Percentiles rank a stretch among this genome's conserved stretches.
Evolutionary conservation across 2,797 vertebrate species (phyloP).

Genomic region (Vireo griseus): DNA sequence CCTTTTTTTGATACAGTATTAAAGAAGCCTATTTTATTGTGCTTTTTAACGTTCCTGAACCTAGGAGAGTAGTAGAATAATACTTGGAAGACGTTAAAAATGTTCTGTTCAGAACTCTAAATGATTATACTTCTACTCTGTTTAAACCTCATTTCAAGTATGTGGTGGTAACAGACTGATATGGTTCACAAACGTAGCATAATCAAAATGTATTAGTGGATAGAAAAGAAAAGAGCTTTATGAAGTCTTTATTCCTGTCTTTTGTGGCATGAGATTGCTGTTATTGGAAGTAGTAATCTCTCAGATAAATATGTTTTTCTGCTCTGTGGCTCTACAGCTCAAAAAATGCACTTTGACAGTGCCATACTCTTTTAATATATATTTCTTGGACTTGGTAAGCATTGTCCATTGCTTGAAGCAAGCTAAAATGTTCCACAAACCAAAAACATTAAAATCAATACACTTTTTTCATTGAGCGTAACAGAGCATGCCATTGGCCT

Average conservation of each 20-base stretch:
- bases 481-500: not conserved
- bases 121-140: not conserved
- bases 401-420: not conserved
- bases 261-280: not conserved
- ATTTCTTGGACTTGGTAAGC: slow-evolving; percentile 2
- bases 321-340: not conserved
- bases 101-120: not conserved
- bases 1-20: not conserved
- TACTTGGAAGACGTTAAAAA: not conserved
- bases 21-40: not conserved
- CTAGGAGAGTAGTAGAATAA: not conserved
- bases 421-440: slow-evolving; percentile 11
- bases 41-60: not conserved
- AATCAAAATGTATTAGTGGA: not conserved
- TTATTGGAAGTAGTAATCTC: not conserved
- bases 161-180: not conserved
- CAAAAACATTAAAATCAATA: slow-evolving; percentile 49
- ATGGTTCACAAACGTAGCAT: accelerated
- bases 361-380: not conserved
- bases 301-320: slow-evolving; percentile 5
- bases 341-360: not conserved
- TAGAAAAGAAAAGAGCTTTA: not conserved
- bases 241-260: slow-evolving; percentile 7
- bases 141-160: not conserved
- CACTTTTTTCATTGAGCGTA: slow-evolving; percentile 24